phyloP scores from a whole-genome alignment of 2,888 invertebrate genomes.

The Oscheius sp. region DNA sequence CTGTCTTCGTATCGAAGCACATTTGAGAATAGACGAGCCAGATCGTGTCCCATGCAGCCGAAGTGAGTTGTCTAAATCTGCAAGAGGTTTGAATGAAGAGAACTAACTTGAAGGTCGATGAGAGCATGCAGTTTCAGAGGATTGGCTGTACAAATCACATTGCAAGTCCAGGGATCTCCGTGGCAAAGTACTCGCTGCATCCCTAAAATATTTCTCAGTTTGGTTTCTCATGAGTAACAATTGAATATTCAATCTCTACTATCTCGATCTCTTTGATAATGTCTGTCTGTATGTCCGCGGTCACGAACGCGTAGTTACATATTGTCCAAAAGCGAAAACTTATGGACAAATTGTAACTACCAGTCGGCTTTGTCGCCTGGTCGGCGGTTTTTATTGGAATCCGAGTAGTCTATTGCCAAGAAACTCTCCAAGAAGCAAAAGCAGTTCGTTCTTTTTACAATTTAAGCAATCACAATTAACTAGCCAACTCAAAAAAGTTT shows the following conservation, averaged over 20 bases:
- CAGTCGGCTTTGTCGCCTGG: not conserved
- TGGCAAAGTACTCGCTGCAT: constrained; percentile 27
- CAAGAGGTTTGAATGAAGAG: not conserved
- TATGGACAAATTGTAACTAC: not conserved
- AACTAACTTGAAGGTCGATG: constrained; percentile 14
- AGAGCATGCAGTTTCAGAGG: constrained; percentile 6
- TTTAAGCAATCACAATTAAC: no score
- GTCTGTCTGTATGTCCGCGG: no score
- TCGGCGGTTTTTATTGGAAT: no score
- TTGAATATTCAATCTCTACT: no score
- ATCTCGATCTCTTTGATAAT: no score
- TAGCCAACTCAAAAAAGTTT: no score
- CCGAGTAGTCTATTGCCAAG: no score
- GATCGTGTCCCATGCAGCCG: not conserved
- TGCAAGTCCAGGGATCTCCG: constrained; percentile 30
- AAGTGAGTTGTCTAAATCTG: constrained; percentile 5
- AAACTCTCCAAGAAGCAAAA: no score
- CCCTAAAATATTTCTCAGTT: not conserved
- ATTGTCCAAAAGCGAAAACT: no score
- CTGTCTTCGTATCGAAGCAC: not conserved
- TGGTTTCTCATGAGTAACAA: no score
- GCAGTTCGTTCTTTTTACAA: not conserved
- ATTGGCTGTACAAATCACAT: constrained; percentile 7
- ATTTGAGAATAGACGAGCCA: not conserved
- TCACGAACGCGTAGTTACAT: no score